Conservation (phyloP, 1,140 invertebrate species). For the Aphidius ervi region DNA sequence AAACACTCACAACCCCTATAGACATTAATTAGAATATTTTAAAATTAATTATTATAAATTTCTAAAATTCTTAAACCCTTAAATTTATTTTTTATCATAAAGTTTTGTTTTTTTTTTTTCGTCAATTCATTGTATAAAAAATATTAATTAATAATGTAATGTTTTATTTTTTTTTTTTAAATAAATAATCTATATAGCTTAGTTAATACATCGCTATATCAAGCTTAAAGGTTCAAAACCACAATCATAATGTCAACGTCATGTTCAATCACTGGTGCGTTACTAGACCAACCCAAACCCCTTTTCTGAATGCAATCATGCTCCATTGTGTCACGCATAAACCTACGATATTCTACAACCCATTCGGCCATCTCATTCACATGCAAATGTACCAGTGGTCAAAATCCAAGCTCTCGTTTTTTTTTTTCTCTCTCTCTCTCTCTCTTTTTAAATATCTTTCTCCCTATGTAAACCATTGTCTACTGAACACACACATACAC, state of each 20-base stretch:
- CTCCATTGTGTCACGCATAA: constrained; percentile 30
- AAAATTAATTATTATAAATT: too few relatives aligned
- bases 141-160: too few relatives aligned
- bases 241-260: constrained; percentile 13
- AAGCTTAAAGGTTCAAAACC: not conserved
- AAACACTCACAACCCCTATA: too few relatives aligned
- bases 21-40: too few relatives aligned
- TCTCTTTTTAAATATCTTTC: not conserved
- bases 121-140: too few relatives aligned
- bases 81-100: too few relatives aligned
- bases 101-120: too few relatives aligned
- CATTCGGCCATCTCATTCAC: constrained; percentile 36
- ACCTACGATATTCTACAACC: constrained; percentile 16
- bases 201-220: too few relatives aligned
- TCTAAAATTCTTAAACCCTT: too few relatives aligned
- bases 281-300: constrained; percentile 14
- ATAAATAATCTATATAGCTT: too few relatives aligned
- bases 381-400: constrained; percentile 33
- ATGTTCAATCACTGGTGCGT: constrained; percentile 34
- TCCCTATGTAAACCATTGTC: not conserved
- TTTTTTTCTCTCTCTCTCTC: not conserved
- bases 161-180: too few relatives aligned
- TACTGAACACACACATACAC: not conserved
- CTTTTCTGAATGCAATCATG: constrained; percentile 33
- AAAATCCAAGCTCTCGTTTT: constrained; percentile 9